A percentile compares a stretch with the other conserved stretches of the same genome.
These are phyloP conservation scores for Theonella swinhoei DNA, from an alignment of 37 sponge, comb jelly and placozoan species.

Conservation along the genomic window DNA sequence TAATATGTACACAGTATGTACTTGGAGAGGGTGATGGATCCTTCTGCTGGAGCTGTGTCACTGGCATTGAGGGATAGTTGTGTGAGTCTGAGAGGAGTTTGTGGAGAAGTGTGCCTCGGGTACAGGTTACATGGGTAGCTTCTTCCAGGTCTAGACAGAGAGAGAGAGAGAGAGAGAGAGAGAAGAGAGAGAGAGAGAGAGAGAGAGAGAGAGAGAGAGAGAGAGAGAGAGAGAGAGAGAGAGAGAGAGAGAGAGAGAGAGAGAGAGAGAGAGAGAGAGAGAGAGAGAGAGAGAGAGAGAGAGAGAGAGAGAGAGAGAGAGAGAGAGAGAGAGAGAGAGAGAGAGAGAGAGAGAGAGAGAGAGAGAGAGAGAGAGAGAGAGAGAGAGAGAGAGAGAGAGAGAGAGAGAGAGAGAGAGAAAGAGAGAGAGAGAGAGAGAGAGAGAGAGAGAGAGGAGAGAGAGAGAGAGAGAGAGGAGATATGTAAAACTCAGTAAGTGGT, in stretches of 20 bases:
- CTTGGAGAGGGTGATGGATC: background rate
- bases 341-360: background rate
- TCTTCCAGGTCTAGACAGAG: background rate
- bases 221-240: background rate
- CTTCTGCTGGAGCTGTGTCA: background rate
- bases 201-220: background rate
- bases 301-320: conserved; percentile 11
- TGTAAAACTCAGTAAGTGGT: too few species aligned
- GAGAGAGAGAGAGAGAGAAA: conserved; percentile 30
- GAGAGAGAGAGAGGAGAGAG: too few species aligned
- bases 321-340: conserved; percentile 15
- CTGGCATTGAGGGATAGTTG: background rate
- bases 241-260: conserved; percentile 10
- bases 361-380: background rate
- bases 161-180: background rate
- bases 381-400: conserved; percentile 21
- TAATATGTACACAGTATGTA: too few species aligned
- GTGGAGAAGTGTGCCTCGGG: background rate
- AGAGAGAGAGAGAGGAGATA: too few species aligned
- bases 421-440: conserved; percentile 41
- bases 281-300: conserved; percentile 4
- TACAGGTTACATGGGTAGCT: too few species aligned
- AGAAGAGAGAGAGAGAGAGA: conserved; percentile 2
- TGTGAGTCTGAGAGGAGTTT: background rate
- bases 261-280: background rate